Conservation (phyloP, 1,140 invertebrate genomes). For the Anadara kagoshimensis region DNA sequence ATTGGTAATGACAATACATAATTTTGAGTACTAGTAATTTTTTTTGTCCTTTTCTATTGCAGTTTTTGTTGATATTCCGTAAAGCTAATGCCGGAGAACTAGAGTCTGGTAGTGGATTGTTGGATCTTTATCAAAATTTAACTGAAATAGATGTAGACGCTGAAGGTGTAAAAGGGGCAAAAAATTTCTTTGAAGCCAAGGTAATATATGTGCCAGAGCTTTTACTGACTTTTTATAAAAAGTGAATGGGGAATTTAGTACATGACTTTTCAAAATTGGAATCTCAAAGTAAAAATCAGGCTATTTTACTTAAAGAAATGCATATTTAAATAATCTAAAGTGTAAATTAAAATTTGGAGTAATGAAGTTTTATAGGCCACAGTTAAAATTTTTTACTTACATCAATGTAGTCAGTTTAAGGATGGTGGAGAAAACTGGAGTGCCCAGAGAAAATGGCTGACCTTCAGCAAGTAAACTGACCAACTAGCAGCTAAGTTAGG, state of each 20-base stretch:
- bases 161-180: slow-evolving; percentile 71
- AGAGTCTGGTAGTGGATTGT: slow-evolving; percentile 57
- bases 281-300: background rate
- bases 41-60: slow-evolving; percentile 23
- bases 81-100: slow-evolving; percentile 68
- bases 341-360: no score
- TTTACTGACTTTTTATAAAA: no score
- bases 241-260: background rate
- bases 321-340: no score
- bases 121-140: slow-evolving; percentile 64
- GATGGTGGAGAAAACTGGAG: background rate
- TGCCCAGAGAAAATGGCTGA: background rate
- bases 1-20: no score
- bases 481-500: no score
- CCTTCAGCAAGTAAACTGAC: no score
- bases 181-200: slow-evolving; percentile 74
- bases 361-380: no score
- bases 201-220: slow-evolving; percentile 35
- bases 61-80: slow-evolving; percentile 71
- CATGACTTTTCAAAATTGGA: background rate
- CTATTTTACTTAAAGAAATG: background rate
- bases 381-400: background rate
- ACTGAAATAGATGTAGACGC: slow-evolving; percentile 72
- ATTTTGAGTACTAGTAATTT: no score
- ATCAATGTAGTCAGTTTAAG: background rate